Conservation (phyloP, 2,113 vertebrate species). For the Thunnus thynnus region DNA sequence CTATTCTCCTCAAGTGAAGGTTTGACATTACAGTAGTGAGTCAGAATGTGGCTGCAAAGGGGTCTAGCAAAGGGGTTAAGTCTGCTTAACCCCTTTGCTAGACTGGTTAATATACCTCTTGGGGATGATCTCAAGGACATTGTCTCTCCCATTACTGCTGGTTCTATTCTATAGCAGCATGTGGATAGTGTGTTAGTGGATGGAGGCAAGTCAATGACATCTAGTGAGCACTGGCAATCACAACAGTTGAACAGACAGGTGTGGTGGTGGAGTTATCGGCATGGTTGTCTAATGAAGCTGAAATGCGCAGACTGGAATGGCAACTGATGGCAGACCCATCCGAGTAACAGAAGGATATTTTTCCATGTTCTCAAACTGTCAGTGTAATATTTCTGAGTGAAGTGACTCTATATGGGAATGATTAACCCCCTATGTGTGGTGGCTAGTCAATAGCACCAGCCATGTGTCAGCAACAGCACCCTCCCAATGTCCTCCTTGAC, state of each 20-base stretch:
- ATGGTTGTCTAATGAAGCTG: neutral
- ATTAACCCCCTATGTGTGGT: constrained; percentile 25
- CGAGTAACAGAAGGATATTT: constrained; percentile 13
- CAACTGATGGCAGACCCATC: neutral
- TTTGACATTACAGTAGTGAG: constrained; percentile 19
- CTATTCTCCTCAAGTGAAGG: constrained; percentile 17
- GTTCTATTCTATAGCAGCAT: neutral
- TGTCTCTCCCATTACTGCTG: neutral
- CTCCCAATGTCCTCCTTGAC: constrained; percentile 22
- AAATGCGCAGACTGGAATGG: constrained; percentile 3
- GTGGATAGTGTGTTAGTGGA: neutral
- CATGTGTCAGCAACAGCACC: constrained; percentile 37
- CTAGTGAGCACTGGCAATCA: neutral
- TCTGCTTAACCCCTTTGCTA: constrained; percentile 3
- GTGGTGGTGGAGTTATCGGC: neutral
- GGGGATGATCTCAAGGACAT: constrained; percentile 5
- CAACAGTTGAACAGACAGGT: neutral
- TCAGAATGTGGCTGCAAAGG: neutral
- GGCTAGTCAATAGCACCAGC: constrained; percentile 28
- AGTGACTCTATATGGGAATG: constrained; percentile 12
- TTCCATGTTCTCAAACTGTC: constrained; percentile 16
- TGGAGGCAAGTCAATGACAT: neutral
- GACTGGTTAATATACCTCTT: neutral
- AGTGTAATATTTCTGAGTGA: neutral
- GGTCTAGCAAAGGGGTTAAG: neutral